Percentiles rank a stretch among this genome's conserved stretches.
Evolutionary conservation across 2,797 vertebrate genomes (phyloP).

Genomic region (Micropoecilia bifurca): DNA sequence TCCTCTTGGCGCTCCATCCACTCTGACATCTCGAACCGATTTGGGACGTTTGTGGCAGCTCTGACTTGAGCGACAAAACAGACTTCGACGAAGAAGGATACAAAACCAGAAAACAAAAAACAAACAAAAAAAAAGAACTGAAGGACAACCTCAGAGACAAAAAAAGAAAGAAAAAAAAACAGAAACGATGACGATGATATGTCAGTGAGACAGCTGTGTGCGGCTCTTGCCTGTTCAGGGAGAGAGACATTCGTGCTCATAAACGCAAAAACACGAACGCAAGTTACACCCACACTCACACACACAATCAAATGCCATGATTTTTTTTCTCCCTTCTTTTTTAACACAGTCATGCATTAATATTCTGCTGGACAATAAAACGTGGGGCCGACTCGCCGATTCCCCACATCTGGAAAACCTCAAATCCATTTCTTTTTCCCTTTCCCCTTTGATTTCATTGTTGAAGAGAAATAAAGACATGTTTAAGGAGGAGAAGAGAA

Average conservation of each 20-base stretch:
- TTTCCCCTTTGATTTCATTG: constrained; percentile 75
- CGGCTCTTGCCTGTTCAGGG: constrained; percentile 72
- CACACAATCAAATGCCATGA: constrained; percentile 38
- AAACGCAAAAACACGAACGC: constrained; percentile 48
- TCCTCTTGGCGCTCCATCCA: constrained; percentile 97
- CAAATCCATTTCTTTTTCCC: constrained; percentile 67
- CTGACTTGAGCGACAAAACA: constrained; percentile 87
- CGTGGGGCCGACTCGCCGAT: constrained; percentile 54
- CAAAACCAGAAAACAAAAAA: constrained; percentile 24
- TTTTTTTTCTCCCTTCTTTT: constrained; percentile 31
- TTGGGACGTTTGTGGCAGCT: constrained; percentile 97
- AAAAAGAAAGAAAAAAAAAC: neutral
- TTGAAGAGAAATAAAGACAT: constrained; percentile 77
- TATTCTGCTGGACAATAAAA: constrained; percentile 72
- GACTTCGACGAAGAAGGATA: constrained; percentile 23
- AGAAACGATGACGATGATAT: constrained; percentile 41
- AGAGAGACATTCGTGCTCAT: constrained; percentile 71
- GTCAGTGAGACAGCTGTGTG: constrained; percentile 60
- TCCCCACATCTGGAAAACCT: constrained; percentile 81
- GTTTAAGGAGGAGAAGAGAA: constrained; percentile 61
- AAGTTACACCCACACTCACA: constrained; percentile 17
- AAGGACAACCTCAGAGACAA: constrained; percentile 52
- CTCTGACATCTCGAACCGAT: constrained; percentile 98
- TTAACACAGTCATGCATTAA: constrained; percentile 51
- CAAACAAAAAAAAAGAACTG: constrained; percentile 8